Base-by-base conservation (phyloP, 2,888 invertebrate species). In the Oscheius myriophilus region DNA sequence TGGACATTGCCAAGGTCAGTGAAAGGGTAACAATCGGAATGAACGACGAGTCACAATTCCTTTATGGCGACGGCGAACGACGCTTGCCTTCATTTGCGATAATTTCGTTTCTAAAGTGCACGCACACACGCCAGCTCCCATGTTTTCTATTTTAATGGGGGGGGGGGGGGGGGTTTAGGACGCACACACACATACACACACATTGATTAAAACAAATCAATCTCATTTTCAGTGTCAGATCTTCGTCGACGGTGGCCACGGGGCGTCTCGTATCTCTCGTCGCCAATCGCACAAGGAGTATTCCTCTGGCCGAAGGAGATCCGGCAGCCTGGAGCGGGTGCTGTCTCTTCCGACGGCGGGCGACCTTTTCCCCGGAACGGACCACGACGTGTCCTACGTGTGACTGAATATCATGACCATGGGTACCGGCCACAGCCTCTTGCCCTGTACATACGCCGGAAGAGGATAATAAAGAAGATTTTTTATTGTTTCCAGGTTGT, bases 381-480 rank as follows among this genome's bases (percentile, higher is more conserved):
- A 67, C 43, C 57, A 67, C 43, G 67, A 67, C 61, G 67, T 67
- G 41, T 67, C 67, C 42, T 67, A 67, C 53, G 67, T 67, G 67
- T 67, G 49, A 65, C 23, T 42, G 49, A 42, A 45, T 61, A 61
- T 61, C 61, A 61, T 21, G 33, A 33, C 26, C 12, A 61, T 61
- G 61, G 61, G 61, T 61, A 61, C 9, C 49, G 21, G 11, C 49
- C 23, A 21, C 49, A 18, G 18, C 23, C 23, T 49, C 49, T 49
- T 11, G 23, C 49, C 23, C 49, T 49, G 18, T 33, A 33, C 33
- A 33, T 33, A 33, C 33, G 33, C 33, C 33, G 33, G 33, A 33
- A 33, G 33, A 33, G 33, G 33, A 33, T 33, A 33, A 33, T 33
- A 33, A 33, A 33, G 33, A 3, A 33, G 33, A 33, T 33, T 3